Evolutionary conservation across 2,888 invertebrate species (phyloP).

Genomic region (Crossocerus cetratus): DNA sequence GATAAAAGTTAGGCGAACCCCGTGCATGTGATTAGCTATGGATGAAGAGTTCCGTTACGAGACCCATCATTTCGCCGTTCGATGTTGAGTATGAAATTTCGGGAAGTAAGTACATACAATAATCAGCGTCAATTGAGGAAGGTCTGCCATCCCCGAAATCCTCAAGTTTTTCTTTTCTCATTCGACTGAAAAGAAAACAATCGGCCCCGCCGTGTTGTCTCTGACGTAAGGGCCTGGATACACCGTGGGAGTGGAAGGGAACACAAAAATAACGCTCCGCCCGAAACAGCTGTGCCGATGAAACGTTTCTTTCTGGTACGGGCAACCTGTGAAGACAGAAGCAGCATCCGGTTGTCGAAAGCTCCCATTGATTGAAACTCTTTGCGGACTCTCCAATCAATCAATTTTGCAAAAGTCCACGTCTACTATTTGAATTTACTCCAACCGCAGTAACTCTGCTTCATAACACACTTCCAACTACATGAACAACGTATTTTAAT

Average conservation of each 20-base stretch:
- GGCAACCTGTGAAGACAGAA: conserved; percentile 22
- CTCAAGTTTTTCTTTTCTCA: conserved; percentile 14
- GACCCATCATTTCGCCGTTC: too few species aligned
- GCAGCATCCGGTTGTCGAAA: conserved; percentile 3
- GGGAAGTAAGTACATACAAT: neutral
- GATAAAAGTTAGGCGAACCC: too few species aligned
- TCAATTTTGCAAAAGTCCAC: neutral
- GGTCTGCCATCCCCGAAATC: conserved; percentile 35
- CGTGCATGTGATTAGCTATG: too few species aligned
- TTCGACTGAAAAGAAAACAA: conserved; percentile 40
- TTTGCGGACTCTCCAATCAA: neutral
- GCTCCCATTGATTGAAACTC: neutral
- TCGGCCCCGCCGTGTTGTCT: conserved; percentile 39
- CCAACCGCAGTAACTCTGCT: neutral
- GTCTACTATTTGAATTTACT: neutral
- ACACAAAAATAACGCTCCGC: conserved; percentile 62
- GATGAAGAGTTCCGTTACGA: too few species aligned
- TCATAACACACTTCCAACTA: too few species aligned
- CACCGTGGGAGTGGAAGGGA: conserved; percentile 21
- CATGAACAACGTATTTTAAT: too few species aligned
- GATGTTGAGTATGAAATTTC: neutral
- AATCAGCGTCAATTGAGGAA: conserved; percentile 45
- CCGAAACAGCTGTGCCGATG: conserved; percentile 53
- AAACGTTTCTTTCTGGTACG: conserved; percentile 54
- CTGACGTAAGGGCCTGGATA: conserved; percentile 50